These are phyloP conservation scores for Ophion costatus DNA, from an alignment of 2,888 invertebrate species.

Conservation along the genomic window DNA sequence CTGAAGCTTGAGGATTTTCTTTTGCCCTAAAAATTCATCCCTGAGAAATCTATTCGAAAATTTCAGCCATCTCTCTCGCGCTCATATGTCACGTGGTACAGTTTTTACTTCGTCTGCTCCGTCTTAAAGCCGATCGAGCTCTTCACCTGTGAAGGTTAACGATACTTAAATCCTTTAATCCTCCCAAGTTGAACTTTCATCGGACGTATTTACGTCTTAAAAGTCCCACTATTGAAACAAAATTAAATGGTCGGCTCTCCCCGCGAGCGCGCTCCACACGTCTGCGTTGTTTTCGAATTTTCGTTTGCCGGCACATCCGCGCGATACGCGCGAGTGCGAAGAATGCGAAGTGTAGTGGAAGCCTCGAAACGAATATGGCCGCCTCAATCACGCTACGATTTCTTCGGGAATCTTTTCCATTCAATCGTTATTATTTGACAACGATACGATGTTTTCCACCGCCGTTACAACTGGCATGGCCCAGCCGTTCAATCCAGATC, in stretches of 20 bases:
- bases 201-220: neutral
- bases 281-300: conserved; percentile 7
- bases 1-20: too few relatives aligned
- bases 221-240: neutral
- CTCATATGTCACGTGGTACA: too few relatives aligned
- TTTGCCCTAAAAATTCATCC: too few relatives aligned
- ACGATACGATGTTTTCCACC: neutral
- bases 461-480: neutral
- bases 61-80: too few relatives aligned
- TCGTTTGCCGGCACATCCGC: neutral
- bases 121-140: too few relatives aligned
- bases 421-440: conserved; percentile 19
- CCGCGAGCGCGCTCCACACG: neutral
- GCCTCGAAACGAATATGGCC: conserved; percentile 9
- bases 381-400: neutral
- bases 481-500: neutral
- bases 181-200: neutral
- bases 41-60: too few relatives aligned
- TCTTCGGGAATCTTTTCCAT: conserved; percentile 2
- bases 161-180: neutral
- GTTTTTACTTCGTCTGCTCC: too few relatives aligned
- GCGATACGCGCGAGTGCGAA: neutral
- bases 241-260: neutral
- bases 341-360: neutral
- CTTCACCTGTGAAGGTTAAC: too few relatives aligned